Evolutionary conservation across 2,888 invertebrate species (phyloP), one percentile per base, ranked within the genome.

Genomic region (Coleophora deauratella): DNA sequence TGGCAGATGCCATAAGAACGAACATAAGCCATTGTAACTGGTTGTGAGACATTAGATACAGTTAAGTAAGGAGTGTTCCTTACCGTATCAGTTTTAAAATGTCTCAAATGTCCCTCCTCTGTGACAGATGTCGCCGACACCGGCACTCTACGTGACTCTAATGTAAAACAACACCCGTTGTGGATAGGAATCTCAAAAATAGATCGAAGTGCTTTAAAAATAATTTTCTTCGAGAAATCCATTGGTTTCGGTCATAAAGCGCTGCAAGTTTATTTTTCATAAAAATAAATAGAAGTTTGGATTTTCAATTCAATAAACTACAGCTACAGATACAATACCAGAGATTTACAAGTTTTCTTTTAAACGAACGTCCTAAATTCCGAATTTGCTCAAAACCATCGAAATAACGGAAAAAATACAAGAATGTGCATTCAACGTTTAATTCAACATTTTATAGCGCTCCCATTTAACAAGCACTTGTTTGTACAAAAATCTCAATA

Each of bases 401-500:
- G 21, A 21, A 21, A 4, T 21, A 21, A 21, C 21, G 21, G 21
- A 39, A 34, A 15, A 40, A 34, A 40, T 15, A 15, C 40, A 40
- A 33, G n/a, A 35, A 34, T 35, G 30, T 35, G 40, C 28, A 21
- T 28, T 34, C 35, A 40, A 21, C 21, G 21, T 21, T 21, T 21
- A 21, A 21, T 21, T 21, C 6, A 21, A 21, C 21, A 38, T 44
- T 44, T 41, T 44, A 44, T 37, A 37, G 35, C 33, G 41, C 56
- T 55, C 62, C 55, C 51, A 58, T 63, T 62, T 68, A 66, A 63
- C 66, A 66, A 69, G 70, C 68, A 66, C 65, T 64, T 64, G 59
- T 59, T 52, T 51, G 55, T 51, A 68, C 66, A 66, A 70, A 76
- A 76, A 66, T 68, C 59, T 58, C 67, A 59, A 74, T 81, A 81